Base-by-base conservation (phyloP, 2,797 vertebrate genomes). In the Gastrophryne carolinensis region DNA sequence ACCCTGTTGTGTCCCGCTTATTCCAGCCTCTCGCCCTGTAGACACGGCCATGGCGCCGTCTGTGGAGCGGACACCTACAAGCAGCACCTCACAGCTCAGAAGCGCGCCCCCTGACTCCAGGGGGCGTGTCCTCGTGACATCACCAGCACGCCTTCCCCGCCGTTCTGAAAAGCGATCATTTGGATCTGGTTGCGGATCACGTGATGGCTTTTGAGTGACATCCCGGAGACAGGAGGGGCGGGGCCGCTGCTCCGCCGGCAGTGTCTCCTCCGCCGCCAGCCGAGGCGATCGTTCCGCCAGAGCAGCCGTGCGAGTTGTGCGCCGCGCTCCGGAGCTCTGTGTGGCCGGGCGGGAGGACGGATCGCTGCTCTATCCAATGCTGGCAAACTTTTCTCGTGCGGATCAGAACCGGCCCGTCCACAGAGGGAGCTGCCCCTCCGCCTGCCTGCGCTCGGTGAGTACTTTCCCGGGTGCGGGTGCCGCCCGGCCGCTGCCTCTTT, bases 41-140 rank as follows among this genome's bases (percentile, higher is more conserved):
- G n/a, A n/a, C n/a, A n/a, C n/a, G n/a, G n/a, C n/a, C n/a, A n/a
- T n/a, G n/a, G n/a, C n/a, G n/a, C n/a, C n/a, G n/a, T n/a, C n/a
- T n/a, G n/a, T n/a, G n/a, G n/a, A n/a, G n/a, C n/a, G n/a, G n/a
- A n/a, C 34, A 35, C 34, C 2, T 2, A 3, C 2, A 9, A 3
- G 49, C 11, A 26, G 9, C 23, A 54, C 13, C 8, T 13, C 52
- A 8, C 11, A 21, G 35, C 58, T 15, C 4, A 34, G 29, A 60
- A 11, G 27, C 29, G 11, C 12, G 26, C 37, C 2, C 47, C 15
- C 37, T 17, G 19, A 21, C 15, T 27, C n/a, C n/a, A n/a, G 32
- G 63, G 63, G 73, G 73, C 72, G 73, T 58, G 73, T 2, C 54
- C 5, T 23, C 39, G 21, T 75, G 64, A 68, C 64, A 64, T 68